Conservation (phyloP, 2,797 vertebrate genomes). For the Chrysocyon brachyurus region DNA sequence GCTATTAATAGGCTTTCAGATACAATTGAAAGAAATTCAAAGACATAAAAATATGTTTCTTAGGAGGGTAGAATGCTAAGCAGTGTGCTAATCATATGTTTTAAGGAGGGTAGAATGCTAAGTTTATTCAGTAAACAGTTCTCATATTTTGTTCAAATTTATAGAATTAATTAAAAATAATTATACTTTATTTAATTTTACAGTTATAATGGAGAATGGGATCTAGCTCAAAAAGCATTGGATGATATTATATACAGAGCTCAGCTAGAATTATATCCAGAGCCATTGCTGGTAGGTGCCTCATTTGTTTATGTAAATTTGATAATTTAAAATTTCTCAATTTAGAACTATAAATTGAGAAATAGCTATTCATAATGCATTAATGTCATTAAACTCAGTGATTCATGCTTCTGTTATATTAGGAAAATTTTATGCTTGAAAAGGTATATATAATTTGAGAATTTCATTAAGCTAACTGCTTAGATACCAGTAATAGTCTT, state of each 20-base stretch:
- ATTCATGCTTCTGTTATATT: constrained; percentile 41
- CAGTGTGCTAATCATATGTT: constrained; percentile 19
- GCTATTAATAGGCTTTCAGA: constrained; percentile 65
- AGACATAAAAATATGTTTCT: constrained; percentile 63
- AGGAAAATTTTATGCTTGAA: constrained; percentile 15
- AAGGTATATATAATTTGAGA: constrained; percentile 43
- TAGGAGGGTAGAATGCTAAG: constrained; percentile 49
- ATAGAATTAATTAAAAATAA: constrained; percentile 60
- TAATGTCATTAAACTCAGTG: constrained; percentile 36
- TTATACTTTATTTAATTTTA: constrained; percentile 74
- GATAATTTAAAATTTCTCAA: constrained; percentile 27
- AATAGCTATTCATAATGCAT: neutral
- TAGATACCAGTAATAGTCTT: neutral
- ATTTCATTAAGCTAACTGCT: constrained; percentile 29
- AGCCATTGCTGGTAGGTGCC: constrained; percentile 96
- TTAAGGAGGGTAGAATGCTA: constrained; percentile 48
- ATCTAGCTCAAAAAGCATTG: constrained; percentile 96
- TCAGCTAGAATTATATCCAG: constrained; percentile 97
- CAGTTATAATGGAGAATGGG: constrained; percentile 98
- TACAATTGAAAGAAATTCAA: constrained; percentile 69
- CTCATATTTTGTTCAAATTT: constrained; percentile 59
- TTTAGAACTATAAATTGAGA: constrained; percentile 54
- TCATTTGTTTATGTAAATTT: constrained; percentile 30
- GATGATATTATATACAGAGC: constrained; percentile 98
- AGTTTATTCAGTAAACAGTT: constrained; percentile 46